Evolutionary conservation across 2,888 invertebrate genomes (phyloP).

Genomic region (Standfussiana lucernea): DNA sequence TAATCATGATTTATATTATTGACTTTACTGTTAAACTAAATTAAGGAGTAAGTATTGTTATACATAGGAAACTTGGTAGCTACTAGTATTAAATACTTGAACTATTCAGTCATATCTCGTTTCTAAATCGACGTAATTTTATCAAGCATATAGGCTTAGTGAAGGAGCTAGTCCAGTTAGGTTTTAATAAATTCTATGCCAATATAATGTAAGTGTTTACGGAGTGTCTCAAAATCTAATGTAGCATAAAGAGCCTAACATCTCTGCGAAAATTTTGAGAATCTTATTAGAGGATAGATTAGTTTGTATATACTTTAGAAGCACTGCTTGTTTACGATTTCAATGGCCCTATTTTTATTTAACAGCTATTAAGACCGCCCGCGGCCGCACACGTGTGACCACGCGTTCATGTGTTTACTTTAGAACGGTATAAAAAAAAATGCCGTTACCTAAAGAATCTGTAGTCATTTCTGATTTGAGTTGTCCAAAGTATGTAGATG

Average conservation of each 20-base stretch:
- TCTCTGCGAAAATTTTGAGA: conserved; percentile 67
- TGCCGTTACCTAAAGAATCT: conserved; percentile 3
- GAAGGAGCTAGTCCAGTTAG: conserved; percentile 89
- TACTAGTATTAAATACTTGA: conserved; percentile 54
- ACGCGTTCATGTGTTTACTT: conserved; percentile 9
- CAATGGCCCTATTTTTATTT: conserved; percentile 44
- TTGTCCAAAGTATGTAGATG: not conserved
- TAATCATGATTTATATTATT: conserved; percentile 9
- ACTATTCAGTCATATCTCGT: conserved; percentile 44
- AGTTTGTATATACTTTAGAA: conserved; percentile 50
- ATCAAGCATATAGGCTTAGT: conserved; percentile 76
- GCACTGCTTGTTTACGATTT: conserved; percentile 57
- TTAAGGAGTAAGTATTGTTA: conserved; percentile 7
- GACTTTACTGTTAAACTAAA: not conserved
- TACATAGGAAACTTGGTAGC: conserved; percentile 46
- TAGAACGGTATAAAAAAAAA: conserved; percentile 25
- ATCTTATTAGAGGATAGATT: conserved; percentile 66
- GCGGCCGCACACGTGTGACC: conserved; percentile 4
- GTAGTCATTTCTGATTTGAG: not conserved
- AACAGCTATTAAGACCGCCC: not conserved
- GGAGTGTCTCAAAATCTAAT: conserved; percentile 79
- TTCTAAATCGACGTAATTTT: conserved; percentile 68
- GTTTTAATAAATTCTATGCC: conserved; percentile 82
- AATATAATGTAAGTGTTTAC: conserved; percentile 77
- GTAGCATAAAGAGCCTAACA: conserved; percentile 73